These are phyloP conservation scores for Telmatherina bonti DNA, from an alignment of 2,797 vertebrate species.

Conservation along the genomic window DNA sequence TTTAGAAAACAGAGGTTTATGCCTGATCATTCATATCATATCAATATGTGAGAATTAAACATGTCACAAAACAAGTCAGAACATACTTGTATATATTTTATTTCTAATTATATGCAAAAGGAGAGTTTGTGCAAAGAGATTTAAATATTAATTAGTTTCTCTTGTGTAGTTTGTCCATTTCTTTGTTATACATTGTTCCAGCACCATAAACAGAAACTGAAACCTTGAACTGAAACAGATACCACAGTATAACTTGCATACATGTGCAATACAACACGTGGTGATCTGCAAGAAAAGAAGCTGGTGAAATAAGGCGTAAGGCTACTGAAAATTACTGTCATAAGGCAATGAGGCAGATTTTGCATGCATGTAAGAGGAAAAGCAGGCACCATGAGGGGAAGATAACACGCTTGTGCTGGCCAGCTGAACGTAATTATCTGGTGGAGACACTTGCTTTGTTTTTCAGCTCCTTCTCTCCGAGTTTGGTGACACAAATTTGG, in stretches of 20 bases:
- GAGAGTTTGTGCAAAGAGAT: background rate
- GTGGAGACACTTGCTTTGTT: background rate
- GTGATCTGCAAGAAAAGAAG: background rate
- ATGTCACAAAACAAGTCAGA: background rate
- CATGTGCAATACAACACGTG: background rate
- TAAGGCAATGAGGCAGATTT: no score
- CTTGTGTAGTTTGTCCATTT: background rate
- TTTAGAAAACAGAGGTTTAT: no score
- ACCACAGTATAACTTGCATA: no score
- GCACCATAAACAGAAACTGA: constrained; percentile 4
- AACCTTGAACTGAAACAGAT: background rate
- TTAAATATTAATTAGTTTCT: background rate
- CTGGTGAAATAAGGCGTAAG: no score
- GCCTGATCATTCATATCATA: no score
- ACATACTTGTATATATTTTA: background rate
- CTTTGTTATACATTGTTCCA: constrained; percentile 2
- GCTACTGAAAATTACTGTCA: no score
- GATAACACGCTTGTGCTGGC: constrained; percentile 9
- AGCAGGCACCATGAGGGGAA: background rate
- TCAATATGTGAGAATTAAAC: background rate
- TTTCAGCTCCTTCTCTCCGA: background rate
- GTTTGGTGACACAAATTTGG: background rate
- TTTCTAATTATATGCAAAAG: background rate
- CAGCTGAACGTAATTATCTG: background rate
- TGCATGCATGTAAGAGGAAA: constrained; percentile 7